Evolutionary conservation across 2,797 vertebrate species (phyloP), one percentile per base, ranked within the genome.

Genomic region (Rhincodon typus): DNA sequence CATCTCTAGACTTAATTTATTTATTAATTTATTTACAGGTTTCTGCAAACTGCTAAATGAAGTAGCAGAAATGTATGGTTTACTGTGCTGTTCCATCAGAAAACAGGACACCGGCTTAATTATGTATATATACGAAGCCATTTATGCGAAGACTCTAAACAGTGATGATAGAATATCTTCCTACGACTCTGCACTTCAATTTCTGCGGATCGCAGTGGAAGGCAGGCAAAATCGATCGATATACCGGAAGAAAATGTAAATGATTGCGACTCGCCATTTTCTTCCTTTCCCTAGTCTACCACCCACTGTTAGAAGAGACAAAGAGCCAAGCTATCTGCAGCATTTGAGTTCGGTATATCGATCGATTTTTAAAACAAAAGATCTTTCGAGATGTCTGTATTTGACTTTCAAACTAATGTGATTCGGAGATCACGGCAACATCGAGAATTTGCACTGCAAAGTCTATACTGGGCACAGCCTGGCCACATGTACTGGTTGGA

Each of bases 241-340:
- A 74, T 94, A 94, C 94, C 94, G 94, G 94, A 94, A 94, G 94
- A 95, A 95, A 95, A 95, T 95, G 67, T 30, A 77, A 95, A 95
- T 50, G 70, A 95, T 46, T 77, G 94, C 70, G 23, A 74, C 94
- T 95, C 94, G 94, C 94, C 53, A 57, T 12, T 50, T 94, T 95
- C 96, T 93, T 46, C 0, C 0, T 96, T 95, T 95, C 96, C 96
- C 96, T 93, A 72, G 95, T 95, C 96, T 96, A 96, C 97, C 97
- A 97, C 97, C 97, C 97, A 97, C 96, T 97, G 97, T 96, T 97
- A 77, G 70, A n/a, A 77, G 97, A 96, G 97, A 98, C 97, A 98
- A 98, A 98, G 97, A 97, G 93, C 46, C 70, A 57, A 95, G 94
- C 25, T 95, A 74, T 34, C 1, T 77, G 70, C 42, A 72, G 70